A percentile compares a stretch with the other conserved stretches of the same genome.
These are phyloP conservation scores for Dryoscopus gambensis DNA, from an alignment of 2,113 vertebrate genomes.

Conservation along the genomic window DNA sequence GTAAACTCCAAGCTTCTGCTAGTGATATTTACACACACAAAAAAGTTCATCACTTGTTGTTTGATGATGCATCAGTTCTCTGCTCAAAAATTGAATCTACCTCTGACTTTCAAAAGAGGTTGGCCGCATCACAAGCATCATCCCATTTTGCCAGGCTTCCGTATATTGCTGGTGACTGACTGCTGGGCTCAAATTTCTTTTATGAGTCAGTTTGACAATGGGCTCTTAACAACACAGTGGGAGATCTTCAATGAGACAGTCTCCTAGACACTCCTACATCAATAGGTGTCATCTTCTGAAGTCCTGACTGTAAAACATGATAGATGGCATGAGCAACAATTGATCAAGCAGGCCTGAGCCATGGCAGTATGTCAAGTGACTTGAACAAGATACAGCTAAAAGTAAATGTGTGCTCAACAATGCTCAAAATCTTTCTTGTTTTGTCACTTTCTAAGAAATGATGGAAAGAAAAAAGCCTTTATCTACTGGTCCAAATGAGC, in stretches of 20 bases:
- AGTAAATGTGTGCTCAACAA: background rate
- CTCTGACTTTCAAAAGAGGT: background rate
- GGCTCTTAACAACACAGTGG: background rate
- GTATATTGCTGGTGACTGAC: background rate
- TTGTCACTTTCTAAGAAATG: background rate
- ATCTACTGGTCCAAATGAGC: background rate
- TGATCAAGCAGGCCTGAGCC: background rate
- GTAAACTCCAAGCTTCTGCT: background rate
- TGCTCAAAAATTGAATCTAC: background rate
- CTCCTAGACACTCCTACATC: background rate
- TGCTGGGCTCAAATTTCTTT: background rate
- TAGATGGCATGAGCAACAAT: background rate
- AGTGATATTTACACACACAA: background rate
- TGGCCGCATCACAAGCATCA: background rate
- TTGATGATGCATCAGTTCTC: background rate
- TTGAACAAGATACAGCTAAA: background rate
- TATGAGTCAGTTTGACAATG: background rate
- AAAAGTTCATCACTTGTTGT: background rate
- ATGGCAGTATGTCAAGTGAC: background rate
- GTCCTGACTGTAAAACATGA: background rate
- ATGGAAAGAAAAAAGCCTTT: background rate
- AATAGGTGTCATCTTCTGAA: background rate
- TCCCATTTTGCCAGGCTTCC: background rate
- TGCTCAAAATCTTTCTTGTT: background rate
- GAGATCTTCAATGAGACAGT: background rate